phyloP scores from a whole-genome alignment of 2,113 vertebrate genomes.

The Bubo blakistoni region DNA sequence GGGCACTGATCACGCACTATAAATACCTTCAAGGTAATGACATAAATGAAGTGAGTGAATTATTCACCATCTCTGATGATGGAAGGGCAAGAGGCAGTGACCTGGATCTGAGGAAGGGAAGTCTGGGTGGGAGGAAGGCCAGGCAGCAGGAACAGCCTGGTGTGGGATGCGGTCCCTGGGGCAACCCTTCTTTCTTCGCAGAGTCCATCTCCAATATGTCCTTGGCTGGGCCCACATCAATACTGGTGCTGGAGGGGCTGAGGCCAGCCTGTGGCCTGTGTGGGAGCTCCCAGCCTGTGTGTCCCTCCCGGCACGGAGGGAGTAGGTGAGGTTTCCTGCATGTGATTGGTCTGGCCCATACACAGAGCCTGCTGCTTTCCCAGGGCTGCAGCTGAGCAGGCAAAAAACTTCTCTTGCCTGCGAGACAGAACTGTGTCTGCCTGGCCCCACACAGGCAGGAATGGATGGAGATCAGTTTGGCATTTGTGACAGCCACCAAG shows the following conservation, averaged over 20 bases:
- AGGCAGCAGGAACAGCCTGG: not conserved
- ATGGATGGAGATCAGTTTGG: not conserved
- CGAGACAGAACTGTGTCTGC: rapidly evolving
- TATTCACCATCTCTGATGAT: slow-evolving; percentile 63
- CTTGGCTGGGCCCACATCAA: rapidly evolving
- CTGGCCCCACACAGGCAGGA: not conserved
- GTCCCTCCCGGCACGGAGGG: too few relatives aligned
- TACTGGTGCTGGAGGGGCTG: not conserved
- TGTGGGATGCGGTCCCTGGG: not conserved
- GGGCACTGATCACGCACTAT: slow-evolving; percentile 30
- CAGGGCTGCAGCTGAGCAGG: not conserved
- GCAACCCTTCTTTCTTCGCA: not conserved
- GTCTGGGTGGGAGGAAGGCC: not conserved
- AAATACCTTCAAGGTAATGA: slow-evolving; percentile 76
- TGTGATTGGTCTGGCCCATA: not conserved
- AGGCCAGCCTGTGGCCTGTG: not conserved
- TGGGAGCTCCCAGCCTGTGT: not conserved
- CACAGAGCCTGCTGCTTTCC: not conserved
- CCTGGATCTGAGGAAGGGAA: slow-evolving; percentile 68
- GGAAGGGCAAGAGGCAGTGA: slow-evolving; percentile 70
- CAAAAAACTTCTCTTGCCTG: not conserved
- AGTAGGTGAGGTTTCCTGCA: not conserved
- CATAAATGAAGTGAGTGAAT: slow-evolving; percentile 70
- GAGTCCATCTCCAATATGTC: rapidly evolving
- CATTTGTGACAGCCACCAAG: not conserved